Conservation (phyloP, 2,113 vertebrate genomes). For the Hipposideros armiger region DNA sequence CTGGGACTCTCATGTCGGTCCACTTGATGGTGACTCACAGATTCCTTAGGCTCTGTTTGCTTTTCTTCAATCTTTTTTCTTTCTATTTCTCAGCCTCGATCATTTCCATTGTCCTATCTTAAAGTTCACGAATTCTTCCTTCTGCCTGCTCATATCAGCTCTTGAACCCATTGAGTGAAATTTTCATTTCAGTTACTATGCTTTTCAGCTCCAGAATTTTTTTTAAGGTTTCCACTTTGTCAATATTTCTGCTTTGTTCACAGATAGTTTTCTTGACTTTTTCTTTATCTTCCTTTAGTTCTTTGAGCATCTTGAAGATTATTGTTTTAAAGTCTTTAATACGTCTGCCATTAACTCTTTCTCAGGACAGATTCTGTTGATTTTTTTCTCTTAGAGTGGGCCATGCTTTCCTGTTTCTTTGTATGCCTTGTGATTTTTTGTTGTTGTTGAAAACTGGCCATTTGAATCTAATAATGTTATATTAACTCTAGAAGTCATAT, state of each 20-base stretch:
- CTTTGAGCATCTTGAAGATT: not conserved
- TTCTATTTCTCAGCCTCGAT: not conserved
- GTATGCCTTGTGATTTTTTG: not conserved
- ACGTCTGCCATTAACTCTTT: not conserved
- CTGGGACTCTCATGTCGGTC: not conserved
- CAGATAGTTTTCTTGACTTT: not conserved
- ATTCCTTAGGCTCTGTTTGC: not conserved
- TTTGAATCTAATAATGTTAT: not conserved
- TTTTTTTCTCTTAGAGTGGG: not conserved
- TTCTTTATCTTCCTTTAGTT: not conserved
- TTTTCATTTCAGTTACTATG: not conserved
- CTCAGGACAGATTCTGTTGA: not conserved
- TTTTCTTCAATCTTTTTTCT: not conserved
- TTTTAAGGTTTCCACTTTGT: not conserved
- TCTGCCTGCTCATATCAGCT: not conserved
- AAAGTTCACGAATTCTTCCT: not conserved
- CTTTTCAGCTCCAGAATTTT: not conserved
- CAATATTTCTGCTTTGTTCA: not conserved
- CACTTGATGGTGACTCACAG: not conserved
- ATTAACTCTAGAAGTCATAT: not conserved
- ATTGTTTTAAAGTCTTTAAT: not conserved
- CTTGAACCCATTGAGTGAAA: not conserved
- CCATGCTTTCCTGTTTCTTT: not conserved
- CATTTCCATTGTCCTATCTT: not conserved
- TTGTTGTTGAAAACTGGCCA: not conserved